These are phyloP conservation scores for Charadrius vociferus DNA, from an alignment of 2,113 vertebrate species.

Conservation along the genomic window DNA sequence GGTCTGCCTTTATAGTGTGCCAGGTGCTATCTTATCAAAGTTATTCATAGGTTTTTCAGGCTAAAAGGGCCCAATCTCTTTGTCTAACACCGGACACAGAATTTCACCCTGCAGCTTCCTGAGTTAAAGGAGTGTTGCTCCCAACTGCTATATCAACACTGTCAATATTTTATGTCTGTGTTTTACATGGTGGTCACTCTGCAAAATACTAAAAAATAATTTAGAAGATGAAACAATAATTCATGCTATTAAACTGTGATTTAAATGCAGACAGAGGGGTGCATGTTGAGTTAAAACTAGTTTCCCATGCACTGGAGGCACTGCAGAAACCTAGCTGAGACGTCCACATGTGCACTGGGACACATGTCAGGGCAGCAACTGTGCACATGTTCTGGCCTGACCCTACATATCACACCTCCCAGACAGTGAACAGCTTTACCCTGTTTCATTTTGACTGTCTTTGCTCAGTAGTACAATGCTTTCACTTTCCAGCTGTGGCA, in stretches of 20 bases:
- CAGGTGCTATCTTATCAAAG: background rate
- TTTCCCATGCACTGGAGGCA: background rate
- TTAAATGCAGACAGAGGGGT: background rate
- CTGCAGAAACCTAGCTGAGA: background rate
- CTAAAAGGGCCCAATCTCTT: background rate
- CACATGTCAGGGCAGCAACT: background rate
- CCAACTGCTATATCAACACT: background rate
- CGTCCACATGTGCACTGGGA: background rate
- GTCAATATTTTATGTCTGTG: background rate
- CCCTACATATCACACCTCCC: background rate
- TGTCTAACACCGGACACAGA: background rate
- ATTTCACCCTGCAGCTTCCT: background rate
- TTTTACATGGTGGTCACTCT: background rate
- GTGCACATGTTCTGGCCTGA: background rate
- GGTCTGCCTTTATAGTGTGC: background rate
- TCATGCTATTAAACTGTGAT: background rate
- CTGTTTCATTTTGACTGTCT: background rate
- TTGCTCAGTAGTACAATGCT: background rate
- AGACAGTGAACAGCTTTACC: background rate
- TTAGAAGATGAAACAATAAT: background rate
- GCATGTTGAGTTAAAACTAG: fast-evolving
- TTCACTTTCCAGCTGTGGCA: background rate
- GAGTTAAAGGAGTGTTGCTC: background rate
- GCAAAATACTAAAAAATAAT: background rate
- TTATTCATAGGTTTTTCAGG: background rate